Conservation (phyloP, 2,888 invertebrate genomes). For the Campoplex capitator region DNA sequence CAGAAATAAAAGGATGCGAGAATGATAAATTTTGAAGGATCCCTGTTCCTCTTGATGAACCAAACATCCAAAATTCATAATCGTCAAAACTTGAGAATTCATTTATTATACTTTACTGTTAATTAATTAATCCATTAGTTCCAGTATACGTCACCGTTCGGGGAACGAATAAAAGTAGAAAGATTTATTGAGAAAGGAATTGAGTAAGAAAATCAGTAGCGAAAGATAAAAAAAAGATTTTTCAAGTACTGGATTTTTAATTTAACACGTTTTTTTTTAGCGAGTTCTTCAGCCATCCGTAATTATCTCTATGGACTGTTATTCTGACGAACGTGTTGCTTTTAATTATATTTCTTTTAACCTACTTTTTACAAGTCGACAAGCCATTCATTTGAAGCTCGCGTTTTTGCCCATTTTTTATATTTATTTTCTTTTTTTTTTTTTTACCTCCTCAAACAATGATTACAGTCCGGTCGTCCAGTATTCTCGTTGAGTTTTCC, state of each 20-base stretch:
- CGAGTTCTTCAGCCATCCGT: not conserved
- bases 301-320: not conserved
- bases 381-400: not conserved
- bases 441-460: not conserved
- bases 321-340: not conserved
- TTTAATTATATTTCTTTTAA: not conserved
- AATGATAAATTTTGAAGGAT: conserved; percentile 28
- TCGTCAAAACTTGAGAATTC: not conserved
- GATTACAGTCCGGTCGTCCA: conserved; percentile 8
- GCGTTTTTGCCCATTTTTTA: not conserved
- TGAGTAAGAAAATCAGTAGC: not conserved
- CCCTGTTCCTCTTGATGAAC: not conserved
- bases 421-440: not conserved
- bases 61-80: not conserved
- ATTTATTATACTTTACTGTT: not conserved
- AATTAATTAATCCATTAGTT: not conserved
- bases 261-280: not conserved
- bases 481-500: conserved; percentile 6
- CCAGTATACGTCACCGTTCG: not conserved
- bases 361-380: not conserved
- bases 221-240: not conserved
- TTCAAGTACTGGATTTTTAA: not conserved
- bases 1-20: not conserved
- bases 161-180: not conserved
- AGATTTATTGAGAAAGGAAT: not conserved